These are phyloP conservation scores for Patella pellucida DNA, from an alignment of 2,888 invertebrate genomes.

Conservation along the genomic window DNA sequence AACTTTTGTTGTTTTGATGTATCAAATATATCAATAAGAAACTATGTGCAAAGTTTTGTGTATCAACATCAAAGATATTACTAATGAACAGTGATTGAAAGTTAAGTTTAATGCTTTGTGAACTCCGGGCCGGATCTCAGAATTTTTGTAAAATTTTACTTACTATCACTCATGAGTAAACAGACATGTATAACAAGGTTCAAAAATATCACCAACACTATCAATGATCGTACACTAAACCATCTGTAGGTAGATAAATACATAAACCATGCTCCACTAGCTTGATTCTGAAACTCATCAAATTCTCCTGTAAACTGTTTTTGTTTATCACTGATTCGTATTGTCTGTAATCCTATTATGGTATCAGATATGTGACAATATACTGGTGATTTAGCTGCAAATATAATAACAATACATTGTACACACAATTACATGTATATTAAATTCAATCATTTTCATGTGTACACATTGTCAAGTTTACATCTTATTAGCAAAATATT, in stretches of 20 bases:
- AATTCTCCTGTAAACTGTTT: constrained; percentile 78
- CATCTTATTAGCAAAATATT: too few species aligned
- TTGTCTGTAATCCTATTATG: constrained; percentile 89
- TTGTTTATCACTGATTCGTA: constrained; percentile 88
- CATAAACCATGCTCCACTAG: constrained; percentile 91
- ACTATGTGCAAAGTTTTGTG: too few species aligned
- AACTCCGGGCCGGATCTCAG: too few species aligned
- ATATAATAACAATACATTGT: too few species aligned
- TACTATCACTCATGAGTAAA: constrained; percentile 33
- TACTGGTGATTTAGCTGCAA: constrained; percentile 89
- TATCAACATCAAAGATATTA: too few species aligned
- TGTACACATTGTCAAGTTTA: too few species aligned
- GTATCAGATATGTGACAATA: constrained; percentile 91
- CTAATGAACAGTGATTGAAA: too few species aligned
- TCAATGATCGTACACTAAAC: constrained; percentile 77
- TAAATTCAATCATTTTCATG: too few species aligned
- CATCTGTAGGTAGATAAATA: constrained; percentile 90
- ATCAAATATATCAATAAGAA: too few species aligned
- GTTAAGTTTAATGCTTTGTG: too few species aligned
- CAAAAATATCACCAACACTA: constrained; percentile 32
- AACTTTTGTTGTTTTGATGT: too few species aligned
- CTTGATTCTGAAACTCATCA: constrained; percentile 74
- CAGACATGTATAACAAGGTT: constrained; percentile 35
- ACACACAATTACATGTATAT: too few species aligned
- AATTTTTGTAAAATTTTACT: constrained; percentile 15